Evolutionary conservation across 2,113 vertebrate species (phyloP), one percentile per base, ranked within the genome.

Genomic region (Neotoma lepida): DNA sequence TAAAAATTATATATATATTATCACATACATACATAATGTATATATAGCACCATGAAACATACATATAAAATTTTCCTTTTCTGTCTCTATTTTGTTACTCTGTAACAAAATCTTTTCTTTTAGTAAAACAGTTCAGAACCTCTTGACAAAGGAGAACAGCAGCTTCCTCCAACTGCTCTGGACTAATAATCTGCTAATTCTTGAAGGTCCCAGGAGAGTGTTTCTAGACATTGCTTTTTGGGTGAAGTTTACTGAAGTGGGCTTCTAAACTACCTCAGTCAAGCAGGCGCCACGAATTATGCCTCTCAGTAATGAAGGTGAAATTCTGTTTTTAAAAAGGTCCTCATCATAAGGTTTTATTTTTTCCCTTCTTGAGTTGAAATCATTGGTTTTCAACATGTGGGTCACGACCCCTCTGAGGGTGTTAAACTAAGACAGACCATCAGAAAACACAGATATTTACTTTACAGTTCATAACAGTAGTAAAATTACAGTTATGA

Each of bases 321-420:
- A n/a, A 73, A 24, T 14, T 70, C 35, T 24, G 10, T 26, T 56
- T 80, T 14, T 24, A 24, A 82, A 88, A 74, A 56, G 54, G 54
- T 76, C 41, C 8, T 63, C 63, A 14, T 18, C 13, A 9, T 63
- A 41, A 63, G 13, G 70, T 93, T 96, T 95, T 96, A 85, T 61
- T 90, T 96, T 97, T 96, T 71, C 4, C 71, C 30, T 73, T 88
- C 26, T 92, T 77, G 93, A 94, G 88, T 94, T 78, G n/a, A 81
- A 56, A 39, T 14, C 35, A 56, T n/a, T 81, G 35, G 51, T 81
- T 81, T 9, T 56, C 35, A 56, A 80, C 10, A 2, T 56, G 10
- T n/a, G 51, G 10, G 35, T 56, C 22, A 39, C 2, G n/a, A n/a
- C 10, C 20, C 51, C 20, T 39, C n/a, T 81, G 35, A 6, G 22